Evolutionary conservation across 2,113 vertebrate genomes (phyloP).

Genomic region (Murina feae): DNA sequence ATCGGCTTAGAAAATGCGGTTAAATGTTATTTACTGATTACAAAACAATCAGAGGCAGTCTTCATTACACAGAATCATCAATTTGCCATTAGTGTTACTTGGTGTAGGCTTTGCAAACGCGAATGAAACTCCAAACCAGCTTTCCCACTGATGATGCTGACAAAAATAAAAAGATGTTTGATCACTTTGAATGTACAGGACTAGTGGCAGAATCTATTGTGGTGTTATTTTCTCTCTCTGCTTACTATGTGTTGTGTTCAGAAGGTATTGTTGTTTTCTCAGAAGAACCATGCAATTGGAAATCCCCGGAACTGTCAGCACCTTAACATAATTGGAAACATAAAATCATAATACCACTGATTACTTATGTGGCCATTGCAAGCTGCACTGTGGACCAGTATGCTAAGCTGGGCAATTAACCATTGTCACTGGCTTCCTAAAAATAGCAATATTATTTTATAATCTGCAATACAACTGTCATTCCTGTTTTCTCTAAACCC

Average conservation of each 20-base stretch:
- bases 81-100: constrained; percentile 81
- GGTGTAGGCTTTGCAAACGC: constrained; percentile 53
- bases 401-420: not conserved
- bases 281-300: not conserved
- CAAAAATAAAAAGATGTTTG: constrained; percentile 65
- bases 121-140: constrained; percentile 78
- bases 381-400: not conserved
- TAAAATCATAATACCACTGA: not conserved
- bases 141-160: constrained; percentile 68
- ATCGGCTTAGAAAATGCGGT: constrained; percentile 81
- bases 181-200: constrained; percentile 55
- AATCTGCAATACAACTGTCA: not conserved
- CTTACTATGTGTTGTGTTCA: no score
- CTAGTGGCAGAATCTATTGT: constrained; percentile 65
- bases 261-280: not conserved
- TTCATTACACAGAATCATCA: constrained; percentile 79
- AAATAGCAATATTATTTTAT: constrained; percentile 20
- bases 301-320: not conserved
- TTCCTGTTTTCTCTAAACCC: not conserved
- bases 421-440: not conserved
- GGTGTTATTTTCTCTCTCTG: constrained; percentile 38
- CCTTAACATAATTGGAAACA: constrained; percentile 24
- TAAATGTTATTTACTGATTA: constrained; percentile 85
- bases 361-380: rapidly evolving
- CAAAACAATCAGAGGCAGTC: constrained; percentile 81